Base-by-base conservation (phyloP, 35 echinoderm and acorn worm genomes). In the Eucidaris tribuloides region DNA sequence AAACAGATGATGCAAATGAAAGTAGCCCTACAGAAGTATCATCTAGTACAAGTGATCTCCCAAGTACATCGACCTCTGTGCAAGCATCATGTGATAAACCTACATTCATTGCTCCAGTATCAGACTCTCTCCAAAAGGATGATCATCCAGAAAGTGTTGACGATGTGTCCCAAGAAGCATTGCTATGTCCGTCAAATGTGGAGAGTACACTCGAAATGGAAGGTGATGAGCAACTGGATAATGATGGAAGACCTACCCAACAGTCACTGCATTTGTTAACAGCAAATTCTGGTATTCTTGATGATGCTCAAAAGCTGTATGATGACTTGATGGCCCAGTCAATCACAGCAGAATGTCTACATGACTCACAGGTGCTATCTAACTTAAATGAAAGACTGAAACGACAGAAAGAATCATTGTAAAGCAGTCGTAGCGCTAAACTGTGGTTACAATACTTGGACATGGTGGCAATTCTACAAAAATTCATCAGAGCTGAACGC, bases 371-470 rank as follows among this genome's bases (percentile, higher is more conserved):
- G 66, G 24, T 5, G 27, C 20, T 49, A 2, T 23, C 31, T 14
- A 20, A 35, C 23, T 27, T 49, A 6, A 19, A 79, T 37, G 42
- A 29, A 49, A 13, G 31, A 5, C 42, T 81, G 9, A 36, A 81
- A 60, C 14, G 4, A 18, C 35, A 58, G 46, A 55, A 35, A 34
- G 45, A 43, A 55, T 49, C 41, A 35, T 27, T 62, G 41, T 29
- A 20, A 79, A 43, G 3, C 37, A 66, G 20, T 11, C 46, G 65
- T 19, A 90, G 80, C 30, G 80, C 79, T 24, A 15, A 31, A 52
- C 80, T 84, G 19, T 90, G 88, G 88, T 27, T 90, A 17, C 66
- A 90, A 62, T 90, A 83, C 34, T 76, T 90, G 88, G 65, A 76
- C 7, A 90, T 90, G 88, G 29, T 90, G 17, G 79, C 76, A 5